Evolutionary conservation across 2,797 vertebrate genomes (phyloP).

Genomic region (Argentina silus): DNA sequence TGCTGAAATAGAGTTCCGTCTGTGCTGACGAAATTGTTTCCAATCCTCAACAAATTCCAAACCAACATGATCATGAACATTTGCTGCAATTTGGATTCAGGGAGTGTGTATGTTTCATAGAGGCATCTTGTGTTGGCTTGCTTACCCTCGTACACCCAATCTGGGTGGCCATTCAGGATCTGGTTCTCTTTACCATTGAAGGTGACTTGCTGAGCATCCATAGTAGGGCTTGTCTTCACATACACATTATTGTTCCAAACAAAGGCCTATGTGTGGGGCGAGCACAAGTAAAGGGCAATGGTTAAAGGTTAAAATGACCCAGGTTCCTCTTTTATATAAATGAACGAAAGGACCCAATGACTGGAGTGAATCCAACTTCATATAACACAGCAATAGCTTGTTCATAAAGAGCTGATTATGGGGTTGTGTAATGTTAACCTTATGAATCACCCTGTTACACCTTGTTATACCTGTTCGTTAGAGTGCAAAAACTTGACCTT

Average conservation of each 20-base stretch:
- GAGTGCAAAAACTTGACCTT: background rate
- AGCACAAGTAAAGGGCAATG: background rate
- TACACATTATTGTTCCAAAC: constrained; percentile 90
- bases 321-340: background rate
- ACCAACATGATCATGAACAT: background rate
- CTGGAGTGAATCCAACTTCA: too few relatives aligned
- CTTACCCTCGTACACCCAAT: constrained; percentile 98
- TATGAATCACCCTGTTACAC: too few relatives aligned
- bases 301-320: background rate
- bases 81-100: background rate
- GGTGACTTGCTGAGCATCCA: constrained; percentile 77
- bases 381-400: too few relatives aligned
- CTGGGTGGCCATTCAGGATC: constrained; percentile 93
- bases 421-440: too few relatives aligned
- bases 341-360: too few relatives aligned
- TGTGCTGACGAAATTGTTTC: background rate
- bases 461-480: too few relatives aligned
- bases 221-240: constrained; percentile 79
- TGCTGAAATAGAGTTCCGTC: background rate
- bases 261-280: constrained; percentile 77
- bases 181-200: constrained; percentile 77
- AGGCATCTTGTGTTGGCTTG: too few relatives aligned
- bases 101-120: background rate
- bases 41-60: background rate
- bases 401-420: too few relatives aligned